A percentile compares a stretch with the other conserved stretches of the same genome.
phyloP scores from a whole-genome alignment of 2,797 vertebrate species.

The Erpetoichthys calabaricus region DNA sequence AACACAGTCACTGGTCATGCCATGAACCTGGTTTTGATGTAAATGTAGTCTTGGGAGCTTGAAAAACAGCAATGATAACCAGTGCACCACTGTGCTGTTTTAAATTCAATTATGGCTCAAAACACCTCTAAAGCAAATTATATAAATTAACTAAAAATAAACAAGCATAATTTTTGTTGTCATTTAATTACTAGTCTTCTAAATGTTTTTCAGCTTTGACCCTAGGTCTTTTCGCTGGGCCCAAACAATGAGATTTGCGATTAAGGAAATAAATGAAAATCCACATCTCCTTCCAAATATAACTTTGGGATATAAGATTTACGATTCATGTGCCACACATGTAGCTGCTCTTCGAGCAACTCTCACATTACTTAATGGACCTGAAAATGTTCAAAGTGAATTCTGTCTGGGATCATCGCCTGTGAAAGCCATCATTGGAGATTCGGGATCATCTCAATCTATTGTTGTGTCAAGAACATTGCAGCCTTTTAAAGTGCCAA shows the following conservation, averaged over 20 bases:
- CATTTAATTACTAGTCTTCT: too few relatives aligned
- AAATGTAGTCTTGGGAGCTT: too few relatives aligned
- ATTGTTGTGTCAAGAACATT: slow-evolving; percentile 42
- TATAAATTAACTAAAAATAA: too few relatives aligned
- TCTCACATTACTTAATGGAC: background rate
- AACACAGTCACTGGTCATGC: too few relatives aligned
- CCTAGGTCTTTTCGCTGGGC: slow-evolving; percentile 5
- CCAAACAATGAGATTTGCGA: slow-evolving; percentile 5
- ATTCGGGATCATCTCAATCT: slow-evolving; percentile 49
- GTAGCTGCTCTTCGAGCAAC: slow-evolving; percentile 22
- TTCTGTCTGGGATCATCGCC: slow-evolving; percentile 33
- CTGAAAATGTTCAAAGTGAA: too few relatives aligned
- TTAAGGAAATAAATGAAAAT: slow-evolving; percentile 7
- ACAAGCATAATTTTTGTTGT: too few relatives aligned
- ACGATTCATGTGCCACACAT: background rate
- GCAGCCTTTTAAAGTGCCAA: slow-evolving; percentile 46
- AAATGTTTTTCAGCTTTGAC: slow-evolving; percentile 3
- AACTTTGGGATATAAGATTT: slow-evolving; percentile 5
- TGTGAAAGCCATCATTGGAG: slow-evolving; percentile 48
- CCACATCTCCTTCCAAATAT: slow-evolving; percentile 1
- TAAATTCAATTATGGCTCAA: too few relatives aligned
- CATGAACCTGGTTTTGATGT: too few relatives aligned
- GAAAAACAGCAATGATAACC: too few relatives aligned
- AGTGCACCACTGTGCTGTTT: too few relatives aligned
- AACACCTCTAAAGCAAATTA: too few relatives aligned